Percentiles rank a stretch among this genome's conserved stretches.
These are phyloP conservation scores for Dryoscopus gambensis DNA, from an alignment of 2,113 vertebrate genomes.

Conservation along the genomic window DNA sequence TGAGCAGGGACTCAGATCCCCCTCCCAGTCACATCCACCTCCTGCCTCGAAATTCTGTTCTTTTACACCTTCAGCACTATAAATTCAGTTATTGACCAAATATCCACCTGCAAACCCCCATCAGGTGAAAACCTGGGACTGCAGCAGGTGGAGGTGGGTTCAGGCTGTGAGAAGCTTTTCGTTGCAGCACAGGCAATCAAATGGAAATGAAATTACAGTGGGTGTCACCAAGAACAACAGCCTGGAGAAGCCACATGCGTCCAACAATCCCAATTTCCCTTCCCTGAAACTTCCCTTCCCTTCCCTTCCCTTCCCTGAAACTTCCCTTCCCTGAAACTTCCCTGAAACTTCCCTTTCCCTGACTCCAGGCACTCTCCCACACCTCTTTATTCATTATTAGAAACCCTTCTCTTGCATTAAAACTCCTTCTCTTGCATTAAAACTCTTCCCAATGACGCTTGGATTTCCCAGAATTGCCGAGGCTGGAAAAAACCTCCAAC, in stretches of 20 bases:
- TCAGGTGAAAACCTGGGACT: not conserved
- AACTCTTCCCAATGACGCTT: not conserved
- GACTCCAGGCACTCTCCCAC: too few species aligned
- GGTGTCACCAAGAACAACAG: not conserved
- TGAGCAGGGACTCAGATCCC: fast-evolving
- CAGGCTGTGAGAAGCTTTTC: not conserved
- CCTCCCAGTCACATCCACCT: not conserved
- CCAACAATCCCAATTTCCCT: not conserved
- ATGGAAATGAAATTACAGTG: not conserved
- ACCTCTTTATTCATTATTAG: too few species aligned
- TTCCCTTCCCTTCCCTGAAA: too few species aligned
- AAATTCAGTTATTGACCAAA: not conserved
- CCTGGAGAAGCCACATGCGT: not conserved
- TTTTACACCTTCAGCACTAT: not conserved
- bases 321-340: too few species aligned
- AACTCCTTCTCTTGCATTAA: not conserved
- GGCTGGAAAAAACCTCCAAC: not conserved
- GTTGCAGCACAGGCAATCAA: not conserved
- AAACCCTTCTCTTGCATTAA: too few species aligned
- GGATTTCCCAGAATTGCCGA: not conserved
- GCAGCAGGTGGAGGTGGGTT: not conserved
- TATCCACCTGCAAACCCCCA: not conserved
- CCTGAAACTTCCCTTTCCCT: too few species aligned
- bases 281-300: too few species aligned
- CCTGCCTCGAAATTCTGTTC: not conserved